Conservation (phyloP, 64 coral and sea anemone genomes). For the Anthopleura sola region DNA sequence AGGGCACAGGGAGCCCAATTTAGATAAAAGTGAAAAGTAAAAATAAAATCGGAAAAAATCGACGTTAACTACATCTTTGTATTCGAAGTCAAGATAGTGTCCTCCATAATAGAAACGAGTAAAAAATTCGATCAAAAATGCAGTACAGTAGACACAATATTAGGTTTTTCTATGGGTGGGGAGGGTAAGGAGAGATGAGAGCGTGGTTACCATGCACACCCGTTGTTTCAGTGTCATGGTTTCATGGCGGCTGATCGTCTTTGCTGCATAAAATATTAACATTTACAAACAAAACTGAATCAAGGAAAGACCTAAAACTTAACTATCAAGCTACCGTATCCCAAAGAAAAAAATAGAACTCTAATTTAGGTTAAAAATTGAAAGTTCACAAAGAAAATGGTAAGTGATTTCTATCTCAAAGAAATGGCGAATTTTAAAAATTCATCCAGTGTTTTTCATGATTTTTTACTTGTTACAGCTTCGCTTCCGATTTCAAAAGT, state of each 20-base stretch:
- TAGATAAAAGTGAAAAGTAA: too few species aligned
- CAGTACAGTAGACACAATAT: too few species aligned
- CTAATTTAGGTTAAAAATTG: not conserved
- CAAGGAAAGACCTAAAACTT: not conserved
- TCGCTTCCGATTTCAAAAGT: not conserved
- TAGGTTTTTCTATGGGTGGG: not conserved
- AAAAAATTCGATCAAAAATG: too few species aligned
- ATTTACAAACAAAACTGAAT: not conserved
- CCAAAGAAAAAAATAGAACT: not conserved
- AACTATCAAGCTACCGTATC: not conserved
- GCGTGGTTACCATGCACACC: conserved; percentile 10
- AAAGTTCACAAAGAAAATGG: not conserved
- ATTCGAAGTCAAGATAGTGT: too few species aligned
- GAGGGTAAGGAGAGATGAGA: not conserved
- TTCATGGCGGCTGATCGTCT: conserved; percentile 2
- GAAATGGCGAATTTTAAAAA: not conserved
- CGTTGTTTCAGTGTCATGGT: not conserved
- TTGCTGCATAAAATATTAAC: conserved; percentile 26
- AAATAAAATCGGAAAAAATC: too few species aligned
- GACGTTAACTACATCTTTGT: too few species aligned
- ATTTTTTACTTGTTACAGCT: not conserved
- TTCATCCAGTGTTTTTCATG: not conserved
- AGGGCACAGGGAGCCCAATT: too few species aligned
- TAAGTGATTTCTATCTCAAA: not conserved
- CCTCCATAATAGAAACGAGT: too few species aligned